phyloP scores from a whole-genome alignment of 2,113 vertebrate genomes.

The Oreamnos americanus region DNA sequence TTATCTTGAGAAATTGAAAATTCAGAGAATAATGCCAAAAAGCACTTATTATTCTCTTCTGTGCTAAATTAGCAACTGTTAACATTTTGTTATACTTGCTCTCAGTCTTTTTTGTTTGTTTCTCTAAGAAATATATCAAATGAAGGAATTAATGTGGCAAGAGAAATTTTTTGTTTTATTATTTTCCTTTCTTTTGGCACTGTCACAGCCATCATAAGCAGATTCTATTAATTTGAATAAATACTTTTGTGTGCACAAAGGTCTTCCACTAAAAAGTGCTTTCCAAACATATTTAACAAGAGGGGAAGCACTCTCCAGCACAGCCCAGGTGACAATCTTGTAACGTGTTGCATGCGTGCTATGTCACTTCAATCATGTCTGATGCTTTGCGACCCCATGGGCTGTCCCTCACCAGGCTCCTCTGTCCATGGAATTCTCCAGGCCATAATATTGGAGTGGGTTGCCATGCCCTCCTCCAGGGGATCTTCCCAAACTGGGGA shows the following conservation, averaged over 20 bases:
- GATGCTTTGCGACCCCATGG: not conserved
- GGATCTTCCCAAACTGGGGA: not conserved
- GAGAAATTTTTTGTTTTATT: not conserved
- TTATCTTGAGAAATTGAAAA: not conserved
- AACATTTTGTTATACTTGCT: not conserved
- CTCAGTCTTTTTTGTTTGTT: not conserved
- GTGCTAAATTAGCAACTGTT: not conserved
- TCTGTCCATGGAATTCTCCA: not conserved
- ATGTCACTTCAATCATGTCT: not conserved
- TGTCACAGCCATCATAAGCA: not conserved
- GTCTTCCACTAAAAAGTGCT: not conserved
- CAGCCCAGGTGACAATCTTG: not conserved
- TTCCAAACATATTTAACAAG: constrained; percentile 39
- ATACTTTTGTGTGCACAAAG: not conserved
- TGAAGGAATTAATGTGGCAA: not conserved
- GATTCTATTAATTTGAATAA: not conserved
- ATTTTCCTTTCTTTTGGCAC: not conserved
- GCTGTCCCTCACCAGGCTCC: not conserved
- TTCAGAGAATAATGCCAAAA: not conserved
- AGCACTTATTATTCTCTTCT: not conserved
- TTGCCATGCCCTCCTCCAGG: not conserved
- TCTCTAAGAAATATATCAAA: not conserved
- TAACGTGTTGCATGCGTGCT: not conserved
- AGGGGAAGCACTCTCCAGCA: not conserved
- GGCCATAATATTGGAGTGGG: not conserved